phyloP scores from a whole-genome alignment of 1,140 invertebrate species.

The Drosophila rufa region DNA sequence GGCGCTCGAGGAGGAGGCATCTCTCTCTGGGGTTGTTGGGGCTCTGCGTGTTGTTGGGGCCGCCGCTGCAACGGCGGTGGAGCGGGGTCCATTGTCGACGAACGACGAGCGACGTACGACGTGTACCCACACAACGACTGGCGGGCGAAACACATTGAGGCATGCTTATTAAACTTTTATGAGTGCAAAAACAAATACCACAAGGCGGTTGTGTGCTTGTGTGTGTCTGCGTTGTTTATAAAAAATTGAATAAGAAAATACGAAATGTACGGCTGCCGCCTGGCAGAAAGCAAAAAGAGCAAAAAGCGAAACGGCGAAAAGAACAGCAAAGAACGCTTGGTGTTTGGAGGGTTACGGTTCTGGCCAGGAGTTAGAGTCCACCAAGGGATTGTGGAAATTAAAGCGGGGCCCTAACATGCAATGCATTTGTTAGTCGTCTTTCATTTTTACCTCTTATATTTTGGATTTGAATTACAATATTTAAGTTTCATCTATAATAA shows the following conservation, averaged over 20 bases:
- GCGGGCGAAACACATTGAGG: constrained; percentile 8
- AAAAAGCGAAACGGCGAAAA: constrained; percentile 3
- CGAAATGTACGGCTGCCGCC: constrained; percentile 43
- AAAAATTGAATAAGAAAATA: constrained; percentile 66
- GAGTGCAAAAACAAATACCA: constrained; percentile 67
- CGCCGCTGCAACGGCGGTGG: constrained; percentile 3
- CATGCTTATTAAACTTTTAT: constrained; percentile 74
- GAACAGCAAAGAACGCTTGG: constrained; percentile 10
- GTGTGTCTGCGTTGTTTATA: constrained; percentile 57
- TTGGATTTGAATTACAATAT: no score
- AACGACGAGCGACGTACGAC: constrained; percentile 16
- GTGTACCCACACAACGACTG: constrained; percentile 31
- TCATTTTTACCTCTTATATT: background rate
- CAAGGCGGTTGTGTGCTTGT: constrained; percentile 19
- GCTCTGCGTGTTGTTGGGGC: constrained; percentile 7
- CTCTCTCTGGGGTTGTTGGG: background rate
- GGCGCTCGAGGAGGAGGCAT: background rate
- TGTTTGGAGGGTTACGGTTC: background rate
- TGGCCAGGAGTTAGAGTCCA: constrained; percentile 10
- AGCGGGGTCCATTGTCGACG: constrained; percentile 38
- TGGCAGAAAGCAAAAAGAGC: constrained; percentile 38
- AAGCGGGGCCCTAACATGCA: background rate
- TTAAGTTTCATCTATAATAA: background rate
- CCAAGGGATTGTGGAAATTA: constrained; percentile 2
- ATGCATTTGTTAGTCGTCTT: background rate